Evolutionary conservation across 2,888 invertebrate species (phyloP).

Genomic region (Epirrhoe alternata): DNA sequence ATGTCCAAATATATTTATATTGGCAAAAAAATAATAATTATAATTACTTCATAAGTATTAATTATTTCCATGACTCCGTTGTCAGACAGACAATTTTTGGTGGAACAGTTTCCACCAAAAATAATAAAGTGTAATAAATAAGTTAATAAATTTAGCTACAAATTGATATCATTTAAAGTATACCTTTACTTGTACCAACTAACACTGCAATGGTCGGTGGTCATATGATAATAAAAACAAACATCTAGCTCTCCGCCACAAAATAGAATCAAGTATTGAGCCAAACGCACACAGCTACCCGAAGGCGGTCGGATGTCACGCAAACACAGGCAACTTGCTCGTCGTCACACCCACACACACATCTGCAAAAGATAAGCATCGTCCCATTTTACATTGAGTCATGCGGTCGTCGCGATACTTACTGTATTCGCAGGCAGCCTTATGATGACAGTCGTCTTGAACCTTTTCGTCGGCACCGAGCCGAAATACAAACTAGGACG

Average conservation of each 20-base stretch:
- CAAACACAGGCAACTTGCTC: constrained; percentile 59
- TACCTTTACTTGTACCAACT: constrained; percentile 40
- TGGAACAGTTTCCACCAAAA: too few species aligned
- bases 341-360: constrained; percentile 66
- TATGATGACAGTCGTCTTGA: constrained; percentile 84
- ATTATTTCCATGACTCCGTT: too few species aligned
- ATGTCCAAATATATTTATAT: too few species aligned
- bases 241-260: constrained; percentile 80
- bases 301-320: constrained; percentile 77
- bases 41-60: too few species aligned
- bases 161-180: not conserved
- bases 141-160: too few species aligned
- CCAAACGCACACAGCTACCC: constrained; percentile 70
- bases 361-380: constrained; percentile 78
- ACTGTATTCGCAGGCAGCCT: constrained; percentile 84
- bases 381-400: constrained; percentile 84
- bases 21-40: too few species aligned
- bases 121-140: too few species aligned
- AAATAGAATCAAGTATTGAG: constrained; percentile 84
- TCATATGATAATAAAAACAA: constrained; percentile 84
- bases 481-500: constrained; percentile 68
- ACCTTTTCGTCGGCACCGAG: constrained; percentile 68
- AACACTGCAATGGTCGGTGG: constrained; percentile 62
- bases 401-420: constrained; percentile 77
- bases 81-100: too few species aligned